A percentile compares a stretch with the other conserved stretches of the same genome.
Conservation (phyloP, 2,888 invertebrate species). For the Theodoxus fluviatilis region DNA sequence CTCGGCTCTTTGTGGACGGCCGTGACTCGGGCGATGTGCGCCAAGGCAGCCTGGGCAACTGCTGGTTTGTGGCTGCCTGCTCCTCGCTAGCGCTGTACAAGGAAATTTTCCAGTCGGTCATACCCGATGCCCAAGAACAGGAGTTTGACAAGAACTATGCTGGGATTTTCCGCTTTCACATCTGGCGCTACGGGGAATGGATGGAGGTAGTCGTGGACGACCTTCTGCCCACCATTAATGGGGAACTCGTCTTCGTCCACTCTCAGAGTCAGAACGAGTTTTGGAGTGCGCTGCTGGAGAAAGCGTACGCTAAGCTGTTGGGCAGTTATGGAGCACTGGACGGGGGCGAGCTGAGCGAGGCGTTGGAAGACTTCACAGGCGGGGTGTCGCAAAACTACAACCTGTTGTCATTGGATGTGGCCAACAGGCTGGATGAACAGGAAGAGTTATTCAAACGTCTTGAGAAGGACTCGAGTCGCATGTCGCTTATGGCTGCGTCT, state of each 20-base stretch:
- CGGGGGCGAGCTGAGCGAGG: constrained; percentile 72
- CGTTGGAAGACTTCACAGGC: constrained; percentile 72
- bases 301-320: constrained; percentile 73
- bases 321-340: constrained; percentile 72
- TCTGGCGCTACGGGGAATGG: constrained; percentile 72
- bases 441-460: constrained; percentile 68
- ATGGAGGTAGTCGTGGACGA: constrained; percentile 72
- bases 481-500: constrained; percentile 71
- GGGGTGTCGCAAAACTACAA: constrained; percentile 71
- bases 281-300: constrained; percentile 73
- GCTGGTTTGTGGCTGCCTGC: constrained; percentile 73
- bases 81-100: constrained; percentile 70
- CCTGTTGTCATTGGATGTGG: constrained; percentile 60
- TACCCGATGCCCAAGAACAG: constrained; percentile 70
- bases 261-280: constrained; percentile 70
- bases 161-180: constrained; percentile 70
- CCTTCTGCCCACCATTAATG: constrained; percentile 66
- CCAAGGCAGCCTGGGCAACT: constrained; percentile 71
- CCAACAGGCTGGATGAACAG: constrained; percentile 62
- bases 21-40: constrained; percentile 68
- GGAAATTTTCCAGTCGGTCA: constrained; percentile 70
- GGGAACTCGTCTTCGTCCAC: constrained; percentile 69
- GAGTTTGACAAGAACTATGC: constrained; percentile 69
- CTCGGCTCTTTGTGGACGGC: constrained; percentile 69
- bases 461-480: constrained; percentile 68